These are phyloP conservation scores for Ethmia dodecea DNA, from an alignment of 2,888 invertebrate genomes.

Conservation along the genomic window DNA sequence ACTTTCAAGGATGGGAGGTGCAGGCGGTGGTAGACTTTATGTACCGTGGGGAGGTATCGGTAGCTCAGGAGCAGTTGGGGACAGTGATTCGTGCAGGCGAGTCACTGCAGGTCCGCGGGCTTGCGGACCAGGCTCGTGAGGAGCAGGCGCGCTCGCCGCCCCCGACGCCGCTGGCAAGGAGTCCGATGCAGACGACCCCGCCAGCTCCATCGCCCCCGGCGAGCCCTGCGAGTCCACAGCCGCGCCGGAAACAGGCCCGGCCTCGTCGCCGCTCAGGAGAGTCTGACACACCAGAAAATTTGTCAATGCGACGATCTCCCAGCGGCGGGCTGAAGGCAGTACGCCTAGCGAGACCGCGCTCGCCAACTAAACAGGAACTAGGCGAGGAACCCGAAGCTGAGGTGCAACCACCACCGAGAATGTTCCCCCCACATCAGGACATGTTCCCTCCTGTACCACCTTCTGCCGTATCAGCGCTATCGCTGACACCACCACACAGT, in stretches of 20 bases:
- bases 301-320: conserved; percentile 78
- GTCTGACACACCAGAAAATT: conserved; percentile 75
- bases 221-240: conserved; percentile 87
- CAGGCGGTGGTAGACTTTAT: conserved; percentile 95
- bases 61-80: conserved; percentile 89
- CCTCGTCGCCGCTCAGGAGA: conserved; percentile 92
- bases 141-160: conserved; percentile 59
- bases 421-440: conserved; percentile 77
- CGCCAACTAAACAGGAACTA: conserved; percentile 58
- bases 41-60: conserved; percentile 95
- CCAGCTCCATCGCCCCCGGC: conserved; percentile 67
- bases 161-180: conserved; percentile 55
- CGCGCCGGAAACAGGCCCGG: conserved; percentile 90
- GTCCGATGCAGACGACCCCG: conserved; percentile 62
- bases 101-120: conserved; percentile 88
- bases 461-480: conserved; percentile 84
- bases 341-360: conserved; percentile 55
- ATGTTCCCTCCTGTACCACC: conserved; percentile 84
- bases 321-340: conserved; percentile 60
- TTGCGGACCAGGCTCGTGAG: conserved; percentile 81
- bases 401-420: conserved; percentile 75
- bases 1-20: conserved; percentile 92
- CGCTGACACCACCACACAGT: conserved; percentile 90
- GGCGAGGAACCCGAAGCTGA: conserved; percentile 63
- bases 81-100: conserved; percentile 92